phyloP scores from a whole-genome alignment of 1,140 invertebrate species.

The Colletes gigas region DNA sequence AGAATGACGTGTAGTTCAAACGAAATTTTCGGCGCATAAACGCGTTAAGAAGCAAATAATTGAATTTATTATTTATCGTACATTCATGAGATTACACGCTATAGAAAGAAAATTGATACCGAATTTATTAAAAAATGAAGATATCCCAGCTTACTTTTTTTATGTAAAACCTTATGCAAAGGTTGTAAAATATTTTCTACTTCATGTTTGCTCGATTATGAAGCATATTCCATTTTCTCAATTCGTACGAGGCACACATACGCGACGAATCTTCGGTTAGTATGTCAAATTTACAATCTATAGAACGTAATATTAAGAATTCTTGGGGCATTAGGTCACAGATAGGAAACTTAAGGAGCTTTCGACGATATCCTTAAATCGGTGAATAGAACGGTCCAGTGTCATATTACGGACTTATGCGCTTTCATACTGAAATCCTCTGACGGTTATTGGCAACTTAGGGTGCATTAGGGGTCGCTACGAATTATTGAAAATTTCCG shows the following conservation, averaged over 20 bases:
- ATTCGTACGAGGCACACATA: conserved; percentile 2
- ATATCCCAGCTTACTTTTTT: no score
- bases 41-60: no score
- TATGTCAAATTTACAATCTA: conserved; percentile 62
- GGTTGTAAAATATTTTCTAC: no score
- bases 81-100: no score
- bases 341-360: conserved; percentile 45
- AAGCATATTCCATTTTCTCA: conserved; percentile 66
- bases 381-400: not conserved
- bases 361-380: conserved; percentile 54
- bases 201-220: conserved; percentile 42
- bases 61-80: no score
- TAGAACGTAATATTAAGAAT: conserved; percentile 67
- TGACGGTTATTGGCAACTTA: conserved; percentile 23
- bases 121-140: no score
- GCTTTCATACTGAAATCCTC: not conserved
- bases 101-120: no score
- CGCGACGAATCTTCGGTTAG: conserved; percentile 4
- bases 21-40: no score
- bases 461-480: not conserved
- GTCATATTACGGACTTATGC: no score
- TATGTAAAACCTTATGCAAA: no score
- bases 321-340: conserved; percentile 47
- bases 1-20: no score
- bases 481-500: not conserved